phyloP scores from a whole-genome alignment of 2,888 invertebrate genomes.

The Oscheius sp. region DNA sequence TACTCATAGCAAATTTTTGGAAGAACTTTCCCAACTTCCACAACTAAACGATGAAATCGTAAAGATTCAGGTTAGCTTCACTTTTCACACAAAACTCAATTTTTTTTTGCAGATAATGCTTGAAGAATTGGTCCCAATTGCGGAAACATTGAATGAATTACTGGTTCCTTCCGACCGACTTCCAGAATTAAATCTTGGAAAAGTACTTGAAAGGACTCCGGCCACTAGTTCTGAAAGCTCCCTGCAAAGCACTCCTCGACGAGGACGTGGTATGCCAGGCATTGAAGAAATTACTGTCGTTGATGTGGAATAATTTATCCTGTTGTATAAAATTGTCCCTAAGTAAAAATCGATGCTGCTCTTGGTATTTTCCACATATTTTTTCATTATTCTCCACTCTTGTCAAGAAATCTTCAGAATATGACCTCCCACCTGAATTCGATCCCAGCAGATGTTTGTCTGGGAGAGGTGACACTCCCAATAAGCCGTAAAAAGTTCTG shows the following conservation, averaged over 20 bases:
- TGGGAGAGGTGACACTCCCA: slow-evolving; percentile 36
- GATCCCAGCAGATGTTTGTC: slow-evolving; percentile 48
- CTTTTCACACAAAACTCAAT: neutral
- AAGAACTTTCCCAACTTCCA: slow-evolving; percentile 40
- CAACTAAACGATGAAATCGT: slow-evolving; percentile 44
- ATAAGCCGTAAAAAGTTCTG: neutral
- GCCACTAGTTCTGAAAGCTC: slow-evolving; percentile 48
- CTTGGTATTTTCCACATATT: neutral
- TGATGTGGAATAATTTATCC: slow-evolving; percentile 30
- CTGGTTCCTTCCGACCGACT: slow-evolving; percentile 62
- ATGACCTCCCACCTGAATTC: slow-evolving; percentile 47
- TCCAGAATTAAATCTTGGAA: slow-evolving; percentile 53
- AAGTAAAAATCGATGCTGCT: neutral
- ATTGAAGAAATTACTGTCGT: slow-evolving; percentile 53
- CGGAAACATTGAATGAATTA: slow-evolving; percentile 65
- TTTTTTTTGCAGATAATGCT: slow-evolving; percentile 49
- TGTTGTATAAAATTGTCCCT: neutral
- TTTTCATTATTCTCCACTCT: neutral
- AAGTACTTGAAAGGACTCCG: slow-evolving; percentile 46
- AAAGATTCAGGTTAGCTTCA: slow-evolving; percentile 44
- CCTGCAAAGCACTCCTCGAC: slow-evolving; percentile 47
- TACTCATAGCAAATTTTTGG: slow-evolving; percentile 39
- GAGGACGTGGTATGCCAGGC: slow-evolving; percentile 35
- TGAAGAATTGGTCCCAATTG: slow-evolving; percentile 58
- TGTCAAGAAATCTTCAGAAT: neutral